These are phyloP conservation scores for Dryobotodes eremita DNA, from an alignment of 2,888 invertebrate genomes.

Conservation along the genomic window DNA sequence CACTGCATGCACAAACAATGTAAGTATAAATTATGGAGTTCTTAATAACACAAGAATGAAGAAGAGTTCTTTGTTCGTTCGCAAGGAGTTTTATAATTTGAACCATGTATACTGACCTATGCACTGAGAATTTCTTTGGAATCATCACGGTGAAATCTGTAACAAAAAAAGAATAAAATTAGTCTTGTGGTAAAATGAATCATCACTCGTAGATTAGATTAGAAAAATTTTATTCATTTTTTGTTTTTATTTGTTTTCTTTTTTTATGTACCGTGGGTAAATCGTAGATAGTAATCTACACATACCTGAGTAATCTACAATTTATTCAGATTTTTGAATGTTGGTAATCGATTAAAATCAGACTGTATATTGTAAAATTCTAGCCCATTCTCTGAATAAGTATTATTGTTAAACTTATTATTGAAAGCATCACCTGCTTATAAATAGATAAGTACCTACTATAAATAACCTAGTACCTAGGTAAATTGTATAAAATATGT, in stretches of 20 bases:
- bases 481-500: not conserved
- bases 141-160: conserved; percentile 58
- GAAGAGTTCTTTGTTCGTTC: not conserved
- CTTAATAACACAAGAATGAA: too few species aligned
- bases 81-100: not conserved
- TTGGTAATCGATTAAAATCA: not conserved
- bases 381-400: too few species aligned
- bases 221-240: too few species aligned
- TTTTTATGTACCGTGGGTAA: too few species aligned
- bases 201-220: too few species aligned
- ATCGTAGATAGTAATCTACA: too few species aligned
- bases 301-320: not conserved
- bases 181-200: not conserved
- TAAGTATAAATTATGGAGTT: not conserved
- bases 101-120: conserved; percentile 56
- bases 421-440: not conserved
- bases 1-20: too few species aligned
- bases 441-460: not conserved
- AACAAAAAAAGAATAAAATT: conserved; percentile 52
- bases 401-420: too few species aligned
- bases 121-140: conserved; percentile 30
- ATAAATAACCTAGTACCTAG: not conserved
- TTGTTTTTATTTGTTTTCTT: too few species aligned
- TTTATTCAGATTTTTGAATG: not conserved
- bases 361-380: not conserved